phyloP scores from a whole-genome alignment of 1,140 invertebrate genomes.

The Ceratina australensis region DNA sequence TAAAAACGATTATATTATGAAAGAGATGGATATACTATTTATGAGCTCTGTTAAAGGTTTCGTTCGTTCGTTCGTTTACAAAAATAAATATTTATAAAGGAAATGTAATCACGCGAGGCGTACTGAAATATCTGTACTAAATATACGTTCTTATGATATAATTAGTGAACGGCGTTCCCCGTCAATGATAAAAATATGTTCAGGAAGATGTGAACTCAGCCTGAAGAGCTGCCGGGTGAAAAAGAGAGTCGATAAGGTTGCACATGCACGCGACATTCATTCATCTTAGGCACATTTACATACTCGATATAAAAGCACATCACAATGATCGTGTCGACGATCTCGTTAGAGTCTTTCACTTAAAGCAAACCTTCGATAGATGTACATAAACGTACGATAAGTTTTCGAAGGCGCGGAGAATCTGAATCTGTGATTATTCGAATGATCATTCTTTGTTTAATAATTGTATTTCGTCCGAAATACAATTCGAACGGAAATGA shows the following conservation, averaged over 20 bases:
- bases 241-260: constrained; percentile 20
- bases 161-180: not conserved
- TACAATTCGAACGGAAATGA: not conserved
- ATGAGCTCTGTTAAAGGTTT: not conserved
- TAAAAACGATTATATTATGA: not conserved
- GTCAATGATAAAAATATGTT: constrained; percentile 8
- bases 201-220: constrained; percentile 3
- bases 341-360: constrained; percentile 61
- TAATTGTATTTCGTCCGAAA: not conserved
- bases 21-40: not conserved
- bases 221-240: constrained; percentile 25
- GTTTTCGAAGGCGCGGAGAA: constrained; percentile 39
- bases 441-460: constrained; percentile 16
- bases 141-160: not conserved
- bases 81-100: not conserved
- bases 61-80: not conserved
- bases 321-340: constrained; percentile 62
- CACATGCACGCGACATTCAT: constrained; percentile 64
- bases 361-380: constrained; percentile 54
- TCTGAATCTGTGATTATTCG: constrained; percentile 32
- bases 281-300: constrained; percentile 71
- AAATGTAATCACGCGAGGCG: not conserved
- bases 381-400: constrained; percentile 56
- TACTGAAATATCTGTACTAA: not conserved
- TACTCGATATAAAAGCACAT: constrained; percentile 68